These are phyloP conservation scores for Sepioteuthis lessoniana DNA, from an alignment of 2,888 invertebrate species.

Conservation along the genomic window DNA sequence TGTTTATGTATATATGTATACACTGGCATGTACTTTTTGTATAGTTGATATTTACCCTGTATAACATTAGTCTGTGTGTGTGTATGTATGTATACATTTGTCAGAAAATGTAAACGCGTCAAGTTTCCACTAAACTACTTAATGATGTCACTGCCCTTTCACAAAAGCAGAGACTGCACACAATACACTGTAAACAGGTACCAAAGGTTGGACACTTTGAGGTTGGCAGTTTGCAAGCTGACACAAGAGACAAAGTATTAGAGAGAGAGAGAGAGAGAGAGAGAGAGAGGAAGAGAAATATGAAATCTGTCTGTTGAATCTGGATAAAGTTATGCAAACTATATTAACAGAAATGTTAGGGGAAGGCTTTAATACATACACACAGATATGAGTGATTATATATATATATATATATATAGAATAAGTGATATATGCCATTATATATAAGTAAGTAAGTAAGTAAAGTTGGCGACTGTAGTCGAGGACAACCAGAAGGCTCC, in stretches of 20 bases:
- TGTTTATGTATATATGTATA: not conserved
- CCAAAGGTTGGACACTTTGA: not conserved
- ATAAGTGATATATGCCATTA: too few species aligned
- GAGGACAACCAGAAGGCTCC: too few species aligned
- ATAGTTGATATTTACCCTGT: too few species aligned
- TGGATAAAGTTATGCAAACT: not conserved
- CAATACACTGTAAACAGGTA: conserved; percentile 12
- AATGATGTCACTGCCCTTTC: not conserved
- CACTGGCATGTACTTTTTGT: too few species aligned
- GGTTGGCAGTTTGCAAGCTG: not conserved
- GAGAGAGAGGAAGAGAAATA: not conserved
- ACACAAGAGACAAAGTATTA: not conserved
- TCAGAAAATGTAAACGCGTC: not conserved
- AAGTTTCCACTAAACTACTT: not conserved
- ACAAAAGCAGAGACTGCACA: not conserved
- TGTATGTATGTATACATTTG: not conserved
- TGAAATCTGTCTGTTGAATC: not conserved
- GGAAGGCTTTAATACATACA: not conserved
- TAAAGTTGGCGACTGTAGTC: too few species aligned
- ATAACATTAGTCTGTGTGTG: too few species aligned
- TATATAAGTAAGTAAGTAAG: too few species aligned
- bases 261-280: not conserved
- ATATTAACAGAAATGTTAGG: not conserved
- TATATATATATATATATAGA: too few species aligned
- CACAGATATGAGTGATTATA: too few species aligned